Evolutionary conservation across 2,888 invertebrate genomes (phyloP).

Genomic region (Boloria euphrosyne): DNA sequence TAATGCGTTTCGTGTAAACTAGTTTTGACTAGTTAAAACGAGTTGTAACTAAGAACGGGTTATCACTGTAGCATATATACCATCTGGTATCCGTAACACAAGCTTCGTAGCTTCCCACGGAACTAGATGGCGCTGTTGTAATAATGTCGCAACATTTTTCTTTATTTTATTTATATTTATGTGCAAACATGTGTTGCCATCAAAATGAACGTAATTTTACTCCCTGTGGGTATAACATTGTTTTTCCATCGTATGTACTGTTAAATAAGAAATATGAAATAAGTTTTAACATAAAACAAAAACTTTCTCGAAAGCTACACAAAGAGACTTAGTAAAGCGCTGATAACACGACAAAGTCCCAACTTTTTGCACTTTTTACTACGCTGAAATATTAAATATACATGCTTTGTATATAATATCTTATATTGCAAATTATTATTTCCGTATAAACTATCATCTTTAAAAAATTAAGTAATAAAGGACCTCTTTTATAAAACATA

Average conservation of each 20-base stretch:
- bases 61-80: no score
- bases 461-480: neutral
- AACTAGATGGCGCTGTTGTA: no score
- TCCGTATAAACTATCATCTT: constrained; percentile 1
- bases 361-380: constrained; percentile 16
- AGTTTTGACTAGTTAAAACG: no score
- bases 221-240: constrained; percentile 32
- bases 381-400: constrained; percentile 12
- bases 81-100: no score
- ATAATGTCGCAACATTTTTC: no score
- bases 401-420: constrained; percentile 6
- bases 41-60: no score
- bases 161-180: no score
- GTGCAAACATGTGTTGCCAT: no score
- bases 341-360: constrained; percentile 21
- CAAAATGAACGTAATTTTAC: neutral
- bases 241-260: constrained; percentile 47
- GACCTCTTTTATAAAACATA: no score
- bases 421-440: neutral
- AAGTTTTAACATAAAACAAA: constrained; percentile 73
- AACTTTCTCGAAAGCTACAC: constrained; percentile 57
- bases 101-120: no score
- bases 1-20: no score
- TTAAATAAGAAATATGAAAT: constrained; percentile 73
- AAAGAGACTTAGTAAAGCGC: constrained; percentile 22